Evolutionary conservation across 1,140 invertebrate species (phyloP).

Genomic region (Monochamus saltuarius): DNA sequence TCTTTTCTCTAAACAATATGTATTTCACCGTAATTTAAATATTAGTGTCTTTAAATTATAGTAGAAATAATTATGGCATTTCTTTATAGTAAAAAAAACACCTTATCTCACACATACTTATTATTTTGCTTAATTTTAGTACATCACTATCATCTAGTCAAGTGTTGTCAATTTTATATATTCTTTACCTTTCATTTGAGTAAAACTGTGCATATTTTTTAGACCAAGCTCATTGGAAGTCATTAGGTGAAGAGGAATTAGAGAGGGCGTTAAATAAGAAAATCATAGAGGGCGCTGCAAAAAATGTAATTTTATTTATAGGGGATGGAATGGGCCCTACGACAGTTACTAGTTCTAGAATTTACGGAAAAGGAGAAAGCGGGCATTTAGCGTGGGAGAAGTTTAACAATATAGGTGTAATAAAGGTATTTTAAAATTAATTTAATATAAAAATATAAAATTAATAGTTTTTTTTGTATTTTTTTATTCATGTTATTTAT

Average conservation of each 20-base stretch:
- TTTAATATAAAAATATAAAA: constrained; percentile 30
- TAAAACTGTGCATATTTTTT: constrained; percentile 9
- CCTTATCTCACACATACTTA: too few species aligned
- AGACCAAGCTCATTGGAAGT: constrained; percentile 30
- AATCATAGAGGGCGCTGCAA: constrained; percentile 67
- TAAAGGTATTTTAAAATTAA: constrained; percentile 67
- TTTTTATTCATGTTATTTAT: not conserved
- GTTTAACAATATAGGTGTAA: constrained; percentile 78
- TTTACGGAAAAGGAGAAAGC: constrained; percentile 69
- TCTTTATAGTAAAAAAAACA: too few species aligned
- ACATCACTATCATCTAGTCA: too few species aligned
- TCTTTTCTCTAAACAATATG: too few species aligned
- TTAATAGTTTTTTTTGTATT: constrained; percentile 1
- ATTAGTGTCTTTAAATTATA: too few species aligned
- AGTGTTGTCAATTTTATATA: too few species aligned
- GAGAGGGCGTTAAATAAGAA: constrained; percentile 49
- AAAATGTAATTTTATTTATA: constrained; percentile 89
- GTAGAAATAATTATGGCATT: too few species aligned
- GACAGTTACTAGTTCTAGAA: constrained; percentile 83
- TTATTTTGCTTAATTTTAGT: too few species aligned
- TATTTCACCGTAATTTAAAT: too few species aligned
- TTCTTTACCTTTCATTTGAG: too few species aligned
- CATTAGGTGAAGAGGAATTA: constrained; percentile 21
- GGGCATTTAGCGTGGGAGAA: constrained; percentile 75
- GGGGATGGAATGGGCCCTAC: constrained; percentile 94